Conservation (phyloP, 2,113 vertebrate species). For the Dipodomys spectabilis region DNA sequence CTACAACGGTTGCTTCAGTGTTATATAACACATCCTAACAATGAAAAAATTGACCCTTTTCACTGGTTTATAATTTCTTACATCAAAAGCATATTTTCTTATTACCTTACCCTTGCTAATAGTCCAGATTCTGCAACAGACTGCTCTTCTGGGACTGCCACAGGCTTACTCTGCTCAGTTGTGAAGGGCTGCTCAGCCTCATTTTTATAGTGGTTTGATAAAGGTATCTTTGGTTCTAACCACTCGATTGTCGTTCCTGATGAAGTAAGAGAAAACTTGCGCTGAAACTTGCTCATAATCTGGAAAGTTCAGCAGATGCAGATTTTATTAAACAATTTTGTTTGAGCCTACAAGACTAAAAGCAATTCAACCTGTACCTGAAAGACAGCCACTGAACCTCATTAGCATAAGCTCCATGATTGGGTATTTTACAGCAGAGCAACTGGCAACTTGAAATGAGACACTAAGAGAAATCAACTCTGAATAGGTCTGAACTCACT, state of each 20-base stretch:
- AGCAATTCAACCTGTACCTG: slow-evolving; percentile 81
- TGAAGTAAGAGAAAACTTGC: slow-evolving; percentile 87
- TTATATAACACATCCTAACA: not conserved
- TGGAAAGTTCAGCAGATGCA: slow-evolving; percentile 63
- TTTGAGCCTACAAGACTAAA: slow-evolving; percentile 67
- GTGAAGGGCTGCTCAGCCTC: slow-evolving; percentile 91
- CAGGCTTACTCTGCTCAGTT: slow-evolving; percentile 86
- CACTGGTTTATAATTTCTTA: not conserved
- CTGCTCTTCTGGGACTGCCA: slow-evolving; percentile 88
- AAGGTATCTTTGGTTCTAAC: slow-evolving; percentile 95
- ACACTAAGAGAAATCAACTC: slow-evolving; percentile 77
- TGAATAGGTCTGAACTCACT: slow-evolving; percentile 32
- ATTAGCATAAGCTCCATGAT: slow-evolving; percentile 85
- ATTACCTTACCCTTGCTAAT: slow-evolving; percentile 91
- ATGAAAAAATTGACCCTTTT: not conserved
- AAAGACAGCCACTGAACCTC: slow-evolving; percentile 79
- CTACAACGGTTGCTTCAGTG: not conserved
- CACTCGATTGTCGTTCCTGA: slow-evolving; percentile 96
- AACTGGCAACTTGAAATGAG: slow-evolving; percentile 83
- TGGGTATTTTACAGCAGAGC: slow-evolving; percentile 80
- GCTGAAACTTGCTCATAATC: slow-evolving; percentile 92
- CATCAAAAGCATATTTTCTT: not conserved
- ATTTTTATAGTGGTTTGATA: slow-evolving; percentile 95
- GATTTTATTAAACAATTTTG: slow-evolving; percentile 73
- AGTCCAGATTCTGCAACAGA: slow-evolving; percentile 88